A percentile compares a stretch with the other conserved stretches of the same genome.
These are phyloP conservation scores for Australoheros facetus DNA, from an alignment of 2,797 vertebrate species.

Conservation along the genomic window DNA sequence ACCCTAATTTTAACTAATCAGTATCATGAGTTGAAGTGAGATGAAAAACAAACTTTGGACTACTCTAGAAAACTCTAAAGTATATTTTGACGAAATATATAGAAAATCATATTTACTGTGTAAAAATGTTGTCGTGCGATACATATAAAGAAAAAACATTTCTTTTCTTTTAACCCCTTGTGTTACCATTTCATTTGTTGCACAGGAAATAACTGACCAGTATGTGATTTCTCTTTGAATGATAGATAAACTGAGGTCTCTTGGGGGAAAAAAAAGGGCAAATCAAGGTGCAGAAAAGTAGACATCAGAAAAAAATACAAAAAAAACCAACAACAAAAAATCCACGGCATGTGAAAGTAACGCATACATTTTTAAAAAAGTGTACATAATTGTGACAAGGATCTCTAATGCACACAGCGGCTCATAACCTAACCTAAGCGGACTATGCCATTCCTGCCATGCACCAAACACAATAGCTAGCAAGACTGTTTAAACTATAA, in stretches of 20 bases:
- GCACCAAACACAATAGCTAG: conserved; percentile 58
- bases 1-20: background rate
- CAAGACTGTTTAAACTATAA: conserved; percentile 77
- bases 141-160: background rate
- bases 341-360: conserved; percentile 5
- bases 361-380: background rate
- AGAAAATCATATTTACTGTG: conserved; percentile 24
- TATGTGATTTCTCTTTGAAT: background rate
- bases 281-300: background rate
- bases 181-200: conserved; percentile 31
- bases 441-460: conserved; percentile 53
- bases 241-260: conserved; percentile 8
- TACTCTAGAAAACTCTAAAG: background rate
- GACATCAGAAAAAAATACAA: background rate
- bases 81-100: conserved; percentile 44
- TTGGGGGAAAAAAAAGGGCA: background rate
- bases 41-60: background rate
- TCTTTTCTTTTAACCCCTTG: background rate
- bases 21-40: background rate
- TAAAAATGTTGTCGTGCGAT: background rate
- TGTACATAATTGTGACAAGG: conserved; percentile 23
- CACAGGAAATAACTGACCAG: conserved; percentile 33
- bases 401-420: conserved; percentile 17
- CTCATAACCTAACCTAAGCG: conserved; percentile 27
- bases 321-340: background rate